These are phyloP conservation scores for Plagiodera versicolora DNA, from an alignment of 2,888 invertebrate genomes.

Conservation along the genomic window DNA sequence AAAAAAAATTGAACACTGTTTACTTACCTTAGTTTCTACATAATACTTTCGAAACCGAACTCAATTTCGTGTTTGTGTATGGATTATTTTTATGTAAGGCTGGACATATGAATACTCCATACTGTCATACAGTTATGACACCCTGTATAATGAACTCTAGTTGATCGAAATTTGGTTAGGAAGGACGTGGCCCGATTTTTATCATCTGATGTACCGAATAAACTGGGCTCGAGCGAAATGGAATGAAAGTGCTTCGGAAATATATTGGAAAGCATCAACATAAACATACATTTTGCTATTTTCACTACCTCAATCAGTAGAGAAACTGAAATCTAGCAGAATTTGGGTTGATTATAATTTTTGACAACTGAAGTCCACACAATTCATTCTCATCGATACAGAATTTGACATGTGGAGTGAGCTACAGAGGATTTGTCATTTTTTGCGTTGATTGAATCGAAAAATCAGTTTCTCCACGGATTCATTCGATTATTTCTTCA, in stretches of 20 bases:
- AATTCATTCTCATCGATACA: too few species aligned
- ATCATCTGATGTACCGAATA: background rate
- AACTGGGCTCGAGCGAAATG: background rate
- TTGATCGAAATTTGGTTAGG: background rate
- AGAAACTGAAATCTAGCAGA: background rate
- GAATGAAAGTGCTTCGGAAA: background rate
- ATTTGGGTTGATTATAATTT: too few species aligned
- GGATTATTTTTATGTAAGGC: constrained; percentile 6
- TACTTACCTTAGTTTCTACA: too few species aligned
- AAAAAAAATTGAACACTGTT: too few species aligned
- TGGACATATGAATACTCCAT: constrained; percentile 7
- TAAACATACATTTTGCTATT: background rate
- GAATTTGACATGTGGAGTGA: too few species aligned
- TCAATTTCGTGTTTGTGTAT: too few species aligned
- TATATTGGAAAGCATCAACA: background rate
- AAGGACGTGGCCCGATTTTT: background rate
- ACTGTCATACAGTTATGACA: too few species aligned
- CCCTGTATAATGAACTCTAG: background rate
- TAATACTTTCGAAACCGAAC: too few species aligned
- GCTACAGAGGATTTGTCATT: background rate
- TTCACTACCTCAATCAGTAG: background rate
- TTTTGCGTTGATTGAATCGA: background rate
- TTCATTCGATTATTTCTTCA: background rate
- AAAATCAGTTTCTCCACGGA: background rate
- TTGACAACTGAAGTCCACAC: too few species aligned